Evolutionary conservation across 1,140 invertebrate species (phyloP), one percentile per base, ranked within the genome.

Genomic region (Drosophila sp.): DNA sequence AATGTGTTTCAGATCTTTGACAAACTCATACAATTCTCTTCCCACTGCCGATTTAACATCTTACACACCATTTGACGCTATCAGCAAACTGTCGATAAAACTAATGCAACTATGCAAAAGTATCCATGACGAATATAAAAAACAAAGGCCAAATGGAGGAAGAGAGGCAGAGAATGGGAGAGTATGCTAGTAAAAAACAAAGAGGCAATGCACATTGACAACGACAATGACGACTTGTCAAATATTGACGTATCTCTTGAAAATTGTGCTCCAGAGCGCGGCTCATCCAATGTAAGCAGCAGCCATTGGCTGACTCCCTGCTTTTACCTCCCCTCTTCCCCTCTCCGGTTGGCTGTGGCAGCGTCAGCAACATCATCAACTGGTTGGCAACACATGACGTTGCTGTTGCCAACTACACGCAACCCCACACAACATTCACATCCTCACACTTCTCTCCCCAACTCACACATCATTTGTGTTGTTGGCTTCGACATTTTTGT

Each of bases 191-290:
- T 40, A 48, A 56, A 56, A 59, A 75, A 65, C 34, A 56, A 48
- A 50, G 70, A 70, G 48, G 75, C 76, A 82, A 76, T 79, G 65
- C 70, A 71, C 45, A 80, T 75, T 72, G 71, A 64, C 61, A 77
- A 86, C 66, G 70, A 78, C 84, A 89, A 89, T 89, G 84, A 89
- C 84, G 83, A 89, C 83, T 89, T 89, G 83, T 90, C 86, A 90
- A 90, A 90, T 90, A 90, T 90, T 90, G 86, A 90, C 86, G 87
- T 76, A 90, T 86, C 86, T 90, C 86, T 90, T 90, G 78, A 90
- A 90, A 90, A 90, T 87, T 90, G 81, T 90, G 87, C 86, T 90
- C 70, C 72, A 82, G 46, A 50, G 81, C 86, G 82, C 66, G 67
- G 86, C 86, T 90, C 81, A 90, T 90, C 87, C 78, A 79, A 76